Evolutionary conservation across 2,797 vertebrate genomes (phyloP), one percentile per base, ranked within the genome.

Genomic region (Pipistrellus pygmaeus): DNA sequence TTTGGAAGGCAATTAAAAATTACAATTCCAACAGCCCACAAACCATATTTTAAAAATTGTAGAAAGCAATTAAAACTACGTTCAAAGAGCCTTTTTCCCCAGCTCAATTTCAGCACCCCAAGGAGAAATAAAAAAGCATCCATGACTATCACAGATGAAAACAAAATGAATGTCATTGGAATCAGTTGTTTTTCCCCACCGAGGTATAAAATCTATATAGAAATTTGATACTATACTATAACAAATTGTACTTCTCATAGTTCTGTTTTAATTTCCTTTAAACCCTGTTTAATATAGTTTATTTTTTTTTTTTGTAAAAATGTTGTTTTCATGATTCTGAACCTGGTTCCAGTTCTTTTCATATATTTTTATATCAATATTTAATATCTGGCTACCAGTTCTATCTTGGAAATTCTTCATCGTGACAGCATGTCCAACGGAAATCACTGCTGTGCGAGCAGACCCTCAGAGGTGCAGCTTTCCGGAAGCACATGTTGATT

Each of bases 201-300:
- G 98, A 98, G 97, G 98, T 98, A 98, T 98, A 98, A 99, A 98
- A 98, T 98, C 98, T 98, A 98, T 98, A 98, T 98, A 98, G 97
- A 98, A 98, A 98, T 98, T 98, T 98, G 97, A 98, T 98, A 98
- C 97, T 98, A 98, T 98, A 98, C 98, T 98, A 98, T 98, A 98
- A 98, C 98, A 98, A 98, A 98, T 98, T 98, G 98, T 98, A 98
- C 97, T 98, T 98, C 95, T 97, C 94, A 98, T 98, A 98, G 98
- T 98, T 98, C 97, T 95, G 97, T 98, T 98, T 98, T 98, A 97
- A 96, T 97, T 98, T 97, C 95, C 96, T 98, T 97, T 98, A 97
- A 98, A 98, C 98, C 98, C 98, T 98, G 98, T 98, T 97, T 98
- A 97, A 98, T 97, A 97, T 97, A 96, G 96, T 96, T 98, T 51